These are phyloP conservation scores for Pachycephala philippinensis DNA, from an alignment of 2,113 vertebrate genomes.

Conservation along the genomic window DNA sequence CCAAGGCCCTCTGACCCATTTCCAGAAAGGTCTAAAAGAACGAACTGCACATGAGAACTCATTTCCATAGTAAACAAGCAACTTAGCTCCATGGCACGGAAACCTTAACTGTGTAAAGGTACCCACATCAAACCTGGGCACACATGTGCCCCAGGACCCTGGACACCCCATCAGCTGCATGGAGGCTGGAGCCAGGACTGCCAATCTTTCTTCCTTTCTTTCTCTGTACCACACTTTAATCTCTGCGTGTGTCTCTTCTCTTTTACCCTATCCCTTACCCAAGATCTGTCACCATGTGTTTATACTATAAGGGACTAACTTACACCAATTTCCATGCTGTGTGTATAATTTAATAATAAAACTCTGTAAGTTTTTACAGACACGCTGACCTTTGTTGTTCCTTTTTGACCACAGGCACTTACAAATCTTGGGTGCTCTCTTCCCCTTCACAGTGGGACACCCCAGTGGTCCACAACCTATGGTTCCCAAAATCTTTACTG, in stretches of 20 bases:
- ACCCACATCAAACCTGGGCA: background rate
- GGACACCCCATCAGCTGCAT: background rate
- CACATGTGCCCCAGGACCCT: background rate
- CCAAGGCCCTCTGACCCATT: background rate
- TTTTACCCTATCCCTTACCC: background rate
- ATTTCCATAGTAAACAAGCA: background rate
- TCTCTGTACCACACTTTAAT: background rate
- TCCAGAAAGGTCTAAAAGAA: background rate
- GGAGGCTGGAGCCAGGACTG: background rate
- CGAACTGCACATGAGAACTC: background rate
- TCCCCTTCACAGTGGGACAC: background rate
- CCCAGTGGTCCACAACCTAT: background rate
- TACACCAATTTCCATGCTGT: background rate
- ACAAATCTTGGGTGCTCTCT: background rate
- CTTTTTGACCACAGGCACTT: background rate
- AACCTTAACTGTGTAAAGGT: background rate
- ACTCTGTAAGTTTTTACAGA: background rate
- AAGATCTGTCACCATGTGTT: background rate
- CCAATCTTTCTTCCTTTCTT: background rate
- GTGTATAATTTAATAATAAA: background rate
- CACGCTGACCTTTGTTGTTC: fast-evolving
- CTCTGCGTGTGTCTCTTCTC: background rate
- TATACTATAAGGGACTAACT: background rate
- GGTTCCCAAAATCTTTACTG: background rate
- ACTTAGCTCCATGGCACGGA: background rate